These are phyloP conservation scores for Mallotus villosus DNA, from an alignment of 2,797 vertebrate genomes.

Conservation along the genomic window DNA sequence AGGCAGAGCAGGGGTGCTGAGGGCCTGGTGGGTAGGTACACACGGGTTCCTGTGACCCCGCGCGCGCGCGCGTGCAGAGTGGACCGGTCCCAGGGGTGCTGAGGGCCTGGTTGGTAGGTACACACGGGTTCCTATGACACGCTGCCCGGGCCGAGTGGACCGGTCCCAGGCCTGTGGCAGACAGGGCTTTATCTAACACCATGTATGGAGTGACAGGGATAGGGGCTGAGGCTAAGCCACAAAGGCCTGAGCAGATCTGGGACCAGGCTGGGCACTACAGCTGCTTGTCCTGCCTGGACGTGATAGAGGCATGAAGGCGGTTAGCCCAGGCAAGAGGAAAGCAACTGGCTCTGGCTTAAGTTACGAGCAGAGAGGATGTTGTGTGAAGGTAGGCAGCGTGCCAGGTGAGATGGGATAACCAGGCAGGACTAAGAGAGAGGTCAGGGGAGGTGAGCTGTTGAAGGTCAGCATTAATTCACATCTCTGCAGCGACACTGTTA, in stretches of 20 bases:
- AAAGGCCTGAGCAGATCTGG: too few species aligned
- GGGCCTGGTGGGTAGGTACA: background rate
- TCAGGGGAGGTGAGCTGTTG: slow-evolving; percentile 16
- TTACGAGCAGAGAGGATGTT: background rate
- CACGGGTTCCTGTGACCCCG: too few species aligned
- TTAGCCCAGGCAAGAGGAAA: too few species aligned
- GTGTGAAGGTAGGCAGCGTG: background rate
- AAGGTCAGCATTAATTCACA: slow-evolving; percentile 56
- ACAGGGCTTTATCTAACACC: too few species aligned
- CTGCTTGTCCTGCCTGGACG: background rate
- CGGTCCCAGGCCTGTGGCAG: too few species aligned
- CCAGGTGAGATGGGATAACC: background rate
- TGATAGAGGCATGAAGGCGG: too few species aligned
- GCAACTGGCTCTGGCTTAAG: slow-evolving; percentile 1
- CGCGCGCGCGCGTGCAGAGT: too few species aligned
- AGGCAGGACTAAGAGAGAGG: background rate
- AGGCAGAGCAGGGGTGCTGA: background rate
- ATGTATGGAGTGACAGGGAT: too few species aligned
- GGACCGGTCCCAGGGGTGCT: background rate
- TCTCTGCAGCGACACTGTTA: slow-evolving; percentile 47
- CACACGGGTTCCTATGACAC: too few species aligned
- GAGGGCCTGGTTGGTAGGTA: background rate
- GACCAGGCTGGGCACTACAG: too few species aligned
- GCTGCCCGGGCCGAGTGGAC: too few species aligned
- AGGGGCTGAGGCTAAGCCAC: too few species aligned